phyloP scores from a whole-genome alignment of 2,113 vertebrate genomes.

The Otolemur garnettii region DNA sequence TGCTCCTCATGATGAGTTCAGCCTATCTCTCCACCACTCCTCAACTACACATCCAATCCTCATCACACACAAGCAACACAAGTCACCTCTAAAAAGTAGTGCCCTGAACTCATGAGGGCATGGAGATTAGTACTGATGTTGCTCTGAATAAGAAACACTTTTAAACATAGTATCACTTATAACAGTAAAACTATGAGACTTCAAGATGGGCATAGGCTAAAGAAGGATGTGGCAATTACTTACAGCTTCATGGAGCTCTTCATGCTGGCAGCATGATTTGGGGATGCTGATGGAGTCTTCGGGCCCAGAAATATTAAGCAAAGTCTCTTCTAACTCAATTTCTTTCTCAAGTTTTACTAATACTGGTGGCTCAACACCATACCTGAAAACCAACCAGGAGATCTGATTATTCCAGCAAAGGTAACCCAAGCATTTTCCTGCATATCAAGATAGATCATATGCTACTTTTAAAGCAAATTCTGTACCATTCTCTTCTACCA shows the following conservation, averaged over 20 bases:
- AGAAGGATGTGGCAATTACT: slow-evolving; percentile 76
- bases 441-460: background rate
- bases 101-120: background rate
- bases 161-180: background rate
- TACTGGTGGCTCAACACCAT: slow-evolving; percentile 96
- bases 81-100: background rate
- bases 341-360: slow-evolving; percentile 98
- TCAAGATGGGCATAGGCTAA: background rate
- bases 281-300: slow-evolving; percentile 90
- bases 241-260: slow-evolving; percentile 94
- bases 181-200: background rate
- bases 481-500: background rate
- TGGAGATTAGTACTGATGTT: background rate
- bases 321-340: slow-evolving; percentile 97
- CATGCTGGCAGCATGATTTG: slow-evolving; percentile 95
- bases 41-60: background rate
- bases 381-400: slow-evolving; percentile 87
- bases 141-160: background rate
- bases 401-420: background rate
- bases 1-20: background rate
- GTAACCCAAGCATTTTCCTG: background rate
- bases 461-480: background rate
- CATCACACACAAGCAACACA: background rate
- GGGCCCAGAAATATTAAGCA: slow-evolving; percentile 91
- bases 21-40: background rate